phyloP scores from a whole-genome alignment of 1,140 invertebrate genomes.

The Calosoma granatense region DNA sequence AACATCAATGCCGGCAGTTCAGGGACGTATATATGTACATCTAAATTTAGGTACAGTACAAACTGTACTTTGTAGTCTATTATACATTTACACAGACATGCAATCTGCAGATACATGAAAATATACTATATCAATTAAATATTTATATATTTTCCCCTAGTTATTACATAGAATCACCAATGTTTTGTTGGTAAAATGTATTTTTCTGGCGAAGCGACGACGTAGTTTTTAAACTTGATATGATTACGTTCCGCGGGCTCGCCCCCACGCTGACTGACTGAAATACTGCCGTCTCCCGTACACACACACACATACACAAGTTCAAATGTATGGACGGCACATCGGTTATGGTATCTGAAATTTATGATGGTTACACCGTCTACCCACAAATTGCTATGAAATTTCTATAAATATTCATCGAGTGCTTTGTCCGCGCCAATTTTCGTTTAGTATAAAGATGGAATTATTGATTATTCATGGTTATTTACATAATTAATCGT shows the following conservation, averaged over 20 bases:
- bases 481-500: slow-evolving; percentile 4
- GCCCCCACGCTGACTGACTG: no score
- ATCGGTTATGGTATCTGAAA: neutral
- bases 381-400: neutral
- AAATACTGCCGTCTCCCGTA: no score
- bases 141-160: no score
- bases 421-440: neutral
- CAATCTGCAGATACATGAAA: no score
- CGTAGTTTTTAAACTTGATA: neutral
- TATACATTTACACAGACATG: no score
- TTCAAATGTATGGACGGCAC: neutral
- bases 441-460: neutral
- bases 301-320: neutral
- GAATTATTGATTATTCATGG: slow-evolving; percentile 2
- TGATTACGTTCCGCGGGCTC: no score
- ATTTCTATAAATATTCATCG: slow-evolving; percentile 6
- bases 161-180: no score
- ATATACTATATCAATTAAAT: no score
- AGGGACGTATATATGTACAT: no score
- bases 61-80: no score
- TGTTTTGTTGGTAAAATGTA: neutral
- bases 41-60: no score
- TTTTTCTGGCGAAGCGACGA: neutral
- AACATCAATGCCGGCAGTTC: no score
- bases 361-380: neutral